Conservation (phyloP, 2,888 invertebrate genomes). For the Megastigmus dorsalis region DNA sequence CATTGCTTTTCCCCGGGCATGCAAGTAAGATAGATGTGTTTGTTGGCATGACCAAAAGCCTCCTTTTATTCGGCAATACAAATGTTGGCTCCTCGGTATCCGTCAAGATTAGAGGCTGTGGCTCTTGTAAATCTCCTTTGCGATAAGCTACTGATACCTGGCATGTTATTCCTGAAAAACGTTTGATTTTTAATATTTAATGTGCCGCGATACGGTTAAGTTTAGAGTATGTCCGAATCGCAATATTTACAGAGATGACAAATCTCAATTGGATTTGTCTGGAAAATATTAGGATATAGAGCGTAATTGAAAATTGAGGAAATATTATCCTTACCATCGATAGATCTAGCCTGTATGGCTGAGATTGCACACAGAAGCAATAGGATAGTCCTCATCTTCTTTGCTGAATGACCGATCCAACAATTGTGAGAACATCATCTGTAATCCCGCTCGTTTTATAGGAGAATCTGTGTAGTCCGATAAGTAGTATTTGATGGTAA, state of each 20-base stretch:
- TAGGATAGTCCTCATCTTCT: constrained; percentile 2
- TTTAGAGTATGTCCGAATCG: too few relatives aligned
- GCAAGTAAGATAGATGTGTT: constrained; percentile 61
- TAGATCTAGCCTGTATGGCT: neutral
- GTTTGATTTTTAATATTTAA: too few relatives aligned
- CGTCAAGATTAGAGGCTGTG: constrained; percentile 78
- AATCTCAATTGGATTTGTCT: neutral
- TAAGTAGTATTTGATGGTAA: too few relatives aligned
- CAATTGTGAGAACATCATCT: neutral
- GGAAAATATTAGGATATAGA: too few relatives aligned
- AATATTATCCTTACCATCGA: neutral
- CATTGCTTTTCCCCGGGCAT: constrained; percentile 65
- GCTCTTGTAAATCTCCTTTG: constrained; percentile 76
- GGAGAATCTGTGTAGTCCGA: too few relatives aligned
- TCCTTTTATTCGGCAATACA: constrained; percentile 59
- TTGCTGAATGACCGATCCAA: neutral
- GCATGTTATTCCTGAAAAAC: constrained; percentile 67
- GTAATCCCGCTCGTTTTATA: neutral
- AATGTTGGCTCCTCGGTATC: constrained; percentile 48
- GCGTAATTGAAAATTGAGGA: too few relatives aligned
- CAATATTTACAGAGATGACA: too few relatives aligned
- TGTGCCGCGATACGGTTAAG: too few relatives aligned
- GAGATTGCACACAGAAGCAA: neutral
- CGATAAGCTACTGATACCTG: constrained; percentile 70
- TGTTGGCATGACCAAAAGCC: constrained; percentile 55